Evolutionary conservation across 1,140 invertebrate species (phyloP).

Genomic region (Venturia canescens): DNA sequence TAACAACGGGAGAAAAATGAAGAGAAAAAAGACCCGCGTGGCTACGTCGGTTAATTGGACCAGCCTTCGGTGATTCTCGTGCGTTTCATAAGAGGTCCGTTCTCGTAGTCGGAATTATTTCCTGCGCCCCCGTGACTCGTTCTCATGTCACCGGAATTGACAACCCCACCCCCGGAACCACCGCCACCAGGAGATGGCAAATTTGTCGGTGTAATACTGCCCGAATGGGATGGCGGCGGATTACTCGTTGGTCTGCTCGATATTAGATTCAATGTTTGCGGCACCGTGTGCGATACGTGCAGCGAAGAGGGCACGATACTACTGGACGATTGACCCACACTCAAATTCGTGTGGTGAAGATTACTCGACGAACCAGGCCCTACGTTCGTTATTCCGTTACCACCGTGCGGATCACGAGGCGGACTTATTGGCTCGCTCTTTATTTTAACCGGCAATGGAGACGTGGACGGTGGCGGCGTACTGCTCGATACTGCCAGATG

Average conservation of each 20-base stretch:
- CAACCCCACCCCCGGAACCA: background rate
- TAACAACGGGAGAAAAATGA: no score
- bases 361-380: constrained; percentile 62
- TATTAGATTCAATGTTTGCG: constrained; percentile 79
- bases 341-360: constrained; percentile 70
- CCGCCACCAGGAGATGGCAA: constrained; percentile 82
- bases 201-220: constrained; percentile 87
- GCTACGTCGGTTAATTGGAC: constrained; percentile 84
- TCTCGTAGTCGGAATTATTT: constrained; percentile 85
- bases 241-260: constrained; percentile 73
- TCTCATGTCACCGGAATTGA: constrained; percentile 67
- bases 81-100: constrained; percentile 88
- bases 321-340: constrained; percentile 72
- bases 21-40: no score
- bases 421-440: constrained; percentile 97
- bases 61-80: constrained; percentile 89
- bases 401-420: constrained; percentile 81
- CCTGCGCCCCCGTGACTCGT: constrained; percentile 75
- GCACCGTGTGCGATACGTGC: constrained; percentile 77
- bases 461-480: constrained; percentile 87
- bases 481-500: constrained; percentile 90
- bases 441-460: constrained; percentile 91
- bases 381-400: constrained; percentile 68
- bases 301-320: constrained; percentile 73
- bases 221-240: constrained; percentile 76